phyloP scores from a whole-genome alignment of 2,888 invertebrate genomes.

The Macroteleia sp. region DNA sequence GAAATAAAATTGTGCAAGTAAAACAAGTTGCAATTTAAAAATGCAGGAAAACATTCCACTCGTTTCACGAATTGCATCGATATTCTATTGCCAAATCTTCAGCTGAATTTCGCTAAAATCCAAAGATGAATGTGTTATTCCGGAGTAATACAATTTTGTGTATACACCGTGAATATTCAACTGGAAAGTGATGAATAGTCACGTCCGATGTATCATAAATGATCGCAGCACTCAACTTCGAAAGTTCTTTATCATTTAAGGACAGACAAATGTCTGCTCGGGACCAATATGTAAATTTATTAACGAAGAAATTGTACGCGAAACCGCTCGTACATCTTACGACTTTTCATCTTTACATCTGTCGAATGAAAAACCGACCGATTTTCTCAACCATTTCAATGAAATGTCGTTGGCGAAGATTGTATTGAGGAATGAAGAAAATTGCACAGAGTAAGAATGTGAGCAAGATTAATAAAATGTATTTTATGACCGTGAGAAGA shows the following conservation, averaged over 20 bases:
- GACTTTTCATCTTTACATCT: background rate
- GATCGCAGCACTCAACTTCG: constrained; percentile 15
- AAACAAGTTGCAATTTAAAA: too few species aligned
- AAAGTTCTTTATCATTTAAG: constrained; percentile 27
- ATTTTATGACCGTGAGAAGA: too few species aligned
- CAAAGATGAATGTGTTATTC: constrained; percentile 37
- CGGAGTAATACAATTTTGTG: constrained; percentile 24
- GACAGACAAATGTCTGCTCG: constrained; percentile 19
- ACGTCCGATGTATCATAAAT: constrained; percentile 27
- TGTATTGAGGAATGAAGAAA: too few species aligned
- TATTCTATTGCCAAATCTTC: too few species aligned
- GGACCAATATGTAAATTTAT: constrained; percentile 32
- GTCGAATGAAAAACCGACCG: background rate
- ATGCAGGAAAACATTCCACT: too few species aligned
- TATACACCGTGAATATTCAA: constrained; percentile 28
- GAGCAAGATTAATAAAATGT: too few species aligned
- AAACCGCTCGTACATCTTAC: background rate
- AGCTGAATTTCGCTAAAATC: constrained; percentile 11
- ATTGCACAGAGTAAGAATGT: too few species aligned
- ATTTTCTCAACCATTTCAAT: too few species aligned
- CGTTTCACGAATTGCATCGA: too few species aligned
- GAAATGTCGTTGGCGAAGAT: too few species aligned
- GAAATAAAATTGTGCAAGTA: too few species aligned
- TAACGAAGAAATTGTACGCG: constrained; percentile 11
- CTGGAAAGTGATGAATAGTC: constrained; percentile 21